Evolutionary conservation across 92 coral and sea anemone genomes (phyloP).

Genomic region (Epizoanthus fatuus): DNA sequence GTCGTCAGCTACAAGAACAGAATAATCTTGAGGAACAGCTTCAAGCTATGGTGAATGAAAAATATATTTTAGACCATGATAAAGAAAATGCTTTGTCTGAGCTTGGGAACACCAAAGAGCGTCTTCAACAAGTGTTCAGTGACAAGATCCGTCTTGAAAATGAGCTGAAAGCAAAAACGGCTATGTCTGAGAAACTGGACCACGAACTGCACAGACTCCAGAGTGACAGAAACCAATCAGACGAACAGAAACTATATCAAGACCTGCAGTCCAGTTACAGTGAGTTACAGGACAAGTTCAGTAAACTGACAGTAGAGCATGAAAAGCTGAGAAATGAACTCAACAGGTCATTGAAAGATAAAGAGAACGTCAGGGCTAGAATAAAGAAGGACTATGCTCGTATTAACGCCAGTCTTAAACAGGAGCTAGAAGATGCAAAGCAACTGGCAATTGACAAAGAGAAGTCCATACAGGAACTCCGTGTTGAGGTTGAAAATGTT

Average conservation of each 20-base stretch:
- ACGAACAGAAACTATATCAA: constrained; percentile 62
- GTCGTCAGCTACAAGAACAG: constrained; percentile 27
- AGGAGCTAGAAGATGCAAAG: constrained; percentile 82
- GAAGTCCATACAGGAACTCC: constrained; percentile 74
- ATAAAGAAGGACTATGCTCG: constrained; percentile 83
- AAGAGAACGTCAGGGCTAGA: constrained; percentile 73
- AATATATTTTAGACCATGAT: constrained; percentile 43
- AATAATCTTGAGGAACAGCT: constrained; percentile 53
- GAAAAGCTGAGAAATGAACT: constrained; percentile 76
- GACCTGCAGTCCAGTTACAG: constrained; percentile 31
- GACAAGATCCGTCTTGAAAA: constrained; percentile 63
- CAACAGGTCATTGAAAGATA: constrained; percentile 62
- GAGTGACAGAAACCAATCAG: constrained; percentile 66
- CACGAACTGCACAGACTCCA: constrained; percentile 75
- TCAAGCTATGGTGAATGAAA: constrained; percentile 48
- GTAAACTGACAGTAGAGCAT: constrained; percentile 64
- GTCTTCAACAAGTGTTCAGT: constrained; percentile 32
- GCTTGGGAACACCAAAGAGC: constrained; percentile 55
- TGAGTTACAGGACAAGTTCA: constrained; percentile 66
- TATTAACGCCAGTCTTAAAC: constrained; percentile 66
- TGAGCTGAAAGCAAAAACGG: constrained; percentile 57
- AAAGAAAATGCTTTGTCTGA: constrained; percentile 49
- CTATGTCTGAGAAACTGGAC: constrained; percentile 55
- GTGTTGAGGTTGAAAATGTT: constrained; percentile 81
- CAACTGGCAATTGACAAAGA: constrained; percentile 85